phyloP scores from a whole-genome alignment of 2,888 invertebrate genomes.

The Halictus ligatus region DNA sequence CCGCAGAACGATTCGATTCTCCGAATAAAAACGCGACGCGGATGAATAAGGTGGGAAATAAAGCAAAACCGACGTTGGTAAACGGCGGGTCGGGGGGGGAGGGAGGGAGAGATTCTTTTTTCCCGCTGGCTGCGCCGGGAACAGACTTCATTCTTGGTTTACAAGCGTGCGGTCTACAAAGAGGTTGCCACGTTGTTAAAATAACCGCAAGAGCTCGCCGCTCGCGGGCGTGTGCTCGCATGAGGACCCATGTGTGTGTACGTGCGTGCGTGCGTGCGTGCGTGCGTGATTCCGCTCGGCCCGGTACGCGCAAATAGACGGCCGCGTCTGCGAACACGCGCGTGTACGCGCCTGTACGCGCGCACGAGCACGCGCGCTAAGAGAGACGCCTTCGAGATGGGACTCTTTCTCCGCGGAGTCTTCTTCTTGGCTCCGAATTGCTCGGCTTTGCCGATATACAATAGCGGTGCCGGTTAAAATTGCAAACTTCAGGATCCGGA shows the following conservation, averaged over 20 bases:
- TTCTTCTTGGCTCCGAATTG: not conserved
- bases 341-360: constrained; percentile 28
- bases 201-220: constrained; percentile 80
- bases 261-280: constrained; percentile 32
- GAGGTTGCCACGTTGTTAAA: constrained; percentile 84
- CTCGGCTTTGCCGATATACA: not conserved
- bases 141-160: constrained; percentile 84
- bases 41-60: constrained; percentile 39
- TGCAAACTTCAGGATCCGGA: not conserved
- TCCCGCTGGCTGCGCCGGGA: constrained; percentile 72
- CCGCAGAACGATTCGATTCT: constrained; percentile 64
- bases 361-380: constrained; percentile 22
- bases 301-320: constrained; percentile 42
- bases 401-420: constrained; percentile 9
- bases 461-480: not conserved
- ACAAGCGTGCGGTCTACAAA: constrained; percentile 84
- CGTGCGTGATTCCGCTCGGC: constrained; percentile 55
- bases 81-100: constrained; percentile 43
- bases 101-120: constrained; percentile 39
- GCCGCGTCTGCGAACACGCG: constrained; percentile 24
- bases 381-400: constrained; percentile 22
- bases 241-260: not conserved
- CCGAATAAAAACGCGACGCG: constrained; percentile 40
- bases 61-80: constrained; percentile 46
- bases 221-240: constrained; percentile 56